Conservation (phyloP, 1,140 invertebrate genomes). For the Ericerus pela region DNA sequence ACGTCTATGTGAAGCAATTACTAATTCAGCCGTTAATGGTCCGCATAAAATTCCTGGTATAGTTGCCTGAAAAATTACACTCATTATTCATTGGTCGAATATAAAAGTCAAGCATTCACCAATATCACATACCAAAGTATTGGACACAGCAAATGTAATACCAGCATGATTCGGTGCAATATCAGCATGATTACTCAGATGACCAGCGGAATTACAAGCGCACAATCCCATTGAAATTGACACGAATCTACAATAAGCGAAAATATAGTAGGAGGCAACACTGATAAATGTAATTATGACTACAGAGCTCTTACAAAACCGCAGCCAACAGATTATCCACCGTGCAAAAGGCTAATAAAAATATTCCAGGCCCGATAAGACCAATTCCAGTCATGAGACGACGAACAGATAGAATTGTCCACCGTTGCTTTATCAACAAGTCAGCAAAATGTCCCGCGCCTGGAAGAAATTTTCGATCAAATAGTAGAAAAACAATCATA, state of each 20-base stretch:
- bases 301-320: constrained; percentile 43
- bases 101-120: not conserved
- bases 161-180: constrained; percentile 65
- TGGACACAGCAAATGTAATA: constrained; percentile 64
- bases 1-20: constrained; percentile 50
- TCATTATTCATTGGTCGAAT: not conserved
- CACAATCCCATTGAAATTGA: constrained; percentile 63
- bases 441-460: constrained; percentile 60
- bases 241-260: constrained; percentile 40
- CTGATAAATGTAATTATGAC: constrained; percentile 1
- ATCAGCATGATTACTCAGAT: constrained; percentile 65
- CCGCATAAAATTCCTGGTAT: constrained; percentile 64
- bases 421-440: constrained; percentile 43
- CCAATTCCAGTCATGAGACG: constrained; percentile 61
- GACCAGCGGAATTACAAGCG: constrained; percentile 62
- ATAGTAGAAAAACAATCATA: not conserved
- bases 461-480: constrained; percentile 23
- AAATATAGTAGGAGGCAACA: not conserved
- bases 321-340: constrained; percentile 55
- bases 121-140: constrained; percentile 46
- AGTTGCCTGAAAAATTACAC: constrained; percentile 40
- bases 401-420: constrained; percentile 55
- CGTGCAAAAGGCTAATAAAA: constrained; percentile 55
- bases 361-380: constrained; percentile 55
- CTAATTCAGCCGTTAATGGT: constrained; percentile 60